Evolutionary conservation across 2,888 invertebrate genomes (phyloP), one percentile per base, ranked within the genome.

Genomic region (Megalurothrips usitatus): DNA sequence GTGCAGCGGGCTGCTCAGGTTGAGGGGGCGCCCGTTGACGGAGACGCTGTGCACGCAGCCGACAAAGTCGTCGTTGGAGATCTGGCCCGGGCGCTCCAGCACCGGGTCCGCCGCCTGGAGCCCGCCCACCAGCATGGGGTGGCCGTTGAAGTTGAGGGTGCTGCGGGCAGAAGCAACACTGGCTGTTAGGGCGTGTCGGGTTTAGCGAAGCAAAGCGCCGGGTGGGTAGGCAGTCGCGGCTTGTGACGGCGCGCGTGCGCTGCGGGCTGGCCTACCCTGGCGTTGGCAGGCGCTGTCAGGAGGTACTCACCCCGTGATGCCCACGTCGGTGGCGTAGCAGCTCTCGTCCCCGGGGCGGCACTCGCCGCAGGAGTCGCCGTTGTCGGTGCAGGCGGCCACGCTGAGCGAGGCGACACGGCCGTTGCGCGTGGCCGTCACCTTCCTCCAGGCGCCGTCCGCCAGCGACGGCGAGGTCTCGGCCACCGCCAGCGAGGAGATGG

Each of bases 31-130:
- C 6, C 96, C 97, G 85, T 98, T 97, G 81, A 98, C 91, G 0
- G 94, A 92, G 1, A 97, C 93, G 84, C 96, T 96, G 85, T 97
- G 96, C 84, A 98, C 92, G 86, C 98, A 98, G 9, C 98, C 98
- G 23, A 97, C 93, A 82, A 98, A 92, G 86, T 98, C 97, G 86
- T 97, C 97, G 0, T 96, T 93, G 85, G 94, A 94, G 68, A 98
- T 92, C 88, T 97, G 97, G 0, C 96, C 96, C 0, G 95, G 95
- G 79, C 96, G 91, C 86, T 96, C 96, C 47, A 97, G 87, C 0
- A 97, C 92, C 19, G 96, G 94, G 87, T 96, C 95, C 0, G 96
- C 94, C 84, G 92, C 92, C 79, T 91, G 89, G 58, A 98, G 88
- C 11, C 98, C 98, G 34, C 97, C 97, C 83, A 98, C 90, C 79